These are phyloP conservation scores for Endomychus coccineus DNA, from an alignment of 2,888 invertebrate genomes.

Conservation along the genomic window DNA sequence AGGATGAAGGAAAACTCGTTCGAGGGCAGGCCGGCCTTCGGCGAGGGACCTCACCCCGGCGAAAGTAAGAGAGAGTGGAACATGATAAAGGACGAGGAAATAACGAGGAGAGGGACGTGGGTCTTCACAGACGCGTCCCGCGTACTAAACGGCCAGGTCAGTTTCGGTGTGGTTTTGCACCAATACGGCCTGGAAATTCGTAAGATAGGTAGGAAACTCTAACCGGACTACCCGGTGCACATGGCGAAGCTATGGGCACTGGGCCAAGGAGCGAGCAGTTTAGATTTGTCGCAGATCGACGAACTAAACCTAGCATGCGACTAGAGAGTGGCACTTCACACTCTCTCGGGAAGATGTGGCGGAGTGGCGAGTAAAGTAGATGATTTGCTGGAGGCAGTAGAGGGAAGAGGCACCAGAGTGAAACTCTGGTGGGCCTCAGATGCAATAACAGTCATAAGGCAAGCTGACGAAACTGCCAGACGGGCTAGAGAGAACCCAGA, in stretches of 20 bases:
- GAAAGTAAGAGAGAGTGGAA: not conserved
- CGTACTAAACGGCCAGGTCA: not conserved
- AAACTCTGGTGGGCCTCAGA: constrained; percentile 13
- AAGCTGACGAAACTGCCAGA: too few species aligned
- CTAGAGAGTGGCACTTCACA: constrained; percentile 13
- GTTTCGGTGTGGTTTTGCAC: not conserved
- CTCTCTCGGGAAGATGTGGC: constrained; percentile 6
- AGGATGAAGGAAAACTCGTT: not conserved
- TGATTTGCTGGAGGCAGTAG: not conserved
- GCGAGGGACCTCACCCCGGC: constrained; percentile 7
- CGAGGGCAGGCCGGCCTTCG: not conserved
- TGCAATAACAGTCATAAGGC: not conserved
- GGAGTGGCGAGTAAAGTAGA: constrained; percentile 5
- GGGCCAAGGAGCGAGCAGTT: constrained; percentile 4
- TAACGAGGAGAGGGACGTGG: not conserved
- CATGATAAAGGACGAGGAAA: not conserved
- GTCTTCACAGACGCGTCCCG: not conserved
- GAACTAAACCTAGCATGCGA: constrained; percentile 10
- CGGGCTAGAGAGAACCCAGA: not conserved
- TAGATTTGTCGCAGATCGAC: not conserved
- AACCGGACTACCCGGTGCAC: constrained; percentile 9
- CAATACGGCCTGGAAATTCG: too few species aligned
- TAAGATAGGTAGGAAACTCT: too few species aligned
- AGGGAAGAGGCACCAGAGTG: not conserved
- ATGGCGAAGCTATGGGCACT: constrained; percentile 14